Percentiles rank a stretch among this genome's conserved stretches.
Evolutionary conservation across 1,140 invertebrate genomes (phyloP).

Genomic region (Gonatopus flavifemur): DNA sequence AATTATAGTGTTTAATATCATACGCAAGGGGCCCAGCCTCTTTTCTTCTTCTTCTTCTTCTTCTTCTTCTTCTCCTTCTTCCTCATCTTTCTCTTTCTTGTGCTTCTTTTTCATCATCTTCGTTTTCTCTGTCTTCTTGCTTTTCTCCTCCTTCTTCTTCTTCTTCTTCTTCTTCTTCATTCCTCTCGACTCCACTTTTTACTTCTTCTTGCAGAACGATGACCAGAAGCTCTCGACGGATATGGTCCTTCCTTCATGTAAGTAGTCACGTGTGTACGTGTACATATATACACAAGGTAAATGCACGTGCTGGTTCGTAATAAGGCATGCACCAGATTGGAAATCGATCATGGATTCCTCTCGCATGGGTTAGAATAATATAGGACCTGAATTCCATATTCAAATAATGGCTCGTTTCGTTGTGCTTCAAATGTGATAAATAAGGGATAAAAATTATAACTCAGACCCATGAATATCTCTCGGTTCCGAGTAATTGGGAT

Average conservation of each 20-base stretch:
- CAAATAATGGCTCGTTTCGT: slow-evolving; percentile 27
- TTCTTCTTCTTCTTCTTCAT: slow-evolving; percentile 1
- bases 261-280: slow-evolving; percentile 28
- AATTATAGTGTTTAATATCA: slow-evolving; percentile 61
- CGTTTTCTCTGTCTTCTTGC: slow-evolving; percentile 4
- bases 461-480: too few species aligned
- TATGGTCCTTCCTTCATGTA: slow-evolving; percentile 13
- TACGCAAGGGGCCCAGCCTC: slow-evolving; percentile 39
- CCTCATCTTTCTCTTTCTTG: slow-evolving; percentile 3
- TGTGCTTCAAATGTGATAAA: too few species aligned
- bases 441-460: too few species aligned
- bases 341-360: slow-evolving; percentile 27
- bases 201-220: slow-evolving; percentile 24
- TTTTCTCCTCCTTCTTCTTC: not conserved
- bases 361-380: too few species aligned
- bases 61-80: not conserved
- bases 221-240: slow-evolving; percentile 26
- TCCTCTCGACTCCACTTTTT: not conserved
- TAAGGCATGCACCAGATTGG: slow-evolving; percentile 34
- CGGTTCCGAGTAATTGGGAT: too few species aligned
- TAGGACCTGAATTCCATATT: slow-evolving; percentile 20
- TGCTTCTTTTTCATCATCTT: not conserved
- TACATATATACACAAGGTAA: too few species aligned
- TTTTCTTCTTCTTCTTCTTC: slow-evolving; percentile 2
- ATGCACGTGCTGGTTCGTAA: slow-evolving; percentile 23